phyloP scores from a whole-genome alignment of 1,140 invertebrate genomes.

The Acyrthosiphon pisum region DNA sequence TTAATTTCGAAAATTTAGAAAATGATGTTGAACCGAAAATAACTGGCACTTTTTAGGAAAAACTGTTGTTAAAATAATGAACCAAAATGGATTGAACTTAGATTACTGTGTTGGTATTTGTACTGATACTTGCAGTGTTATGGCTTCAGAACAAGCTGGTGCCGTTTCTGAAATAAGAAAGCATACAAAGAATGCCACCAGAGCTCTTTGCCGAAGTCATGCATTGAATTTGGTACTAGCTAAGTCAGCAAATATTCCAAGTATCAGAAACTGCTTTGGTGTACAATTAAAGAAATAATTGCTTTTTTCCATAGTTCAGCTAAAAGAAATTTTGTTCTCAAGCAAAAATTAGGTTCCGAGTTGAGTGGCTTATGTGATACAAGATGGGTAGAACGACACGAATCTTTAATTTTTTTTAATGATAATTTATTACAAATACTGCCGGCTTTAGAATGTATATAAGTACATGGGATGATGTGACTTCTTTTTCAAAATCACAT shows the following conservation, averaged over 20 bases:
- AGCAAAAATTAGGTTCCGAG: slow-evolving; percentile 15
- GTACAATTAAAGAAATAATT: slow-evolving; percentile 41
- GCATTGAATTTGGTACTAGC: neutral
- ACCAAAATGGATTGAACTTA: slow-evolving; percentile 10
- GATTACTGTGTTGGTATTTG: slow-evolving; percentile 26
- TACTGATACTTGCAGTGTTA: slow-evolving; percentile 4
- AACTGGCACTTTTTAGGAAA: neutral
- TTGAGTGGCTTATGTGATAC: slow-evolving; percentile 27
- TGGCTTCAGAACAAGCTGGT: neutral
- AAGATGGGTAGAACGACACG: slow-evolving; percentile 39
- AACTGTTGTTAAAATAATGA: slow-evolving; percentile 18
- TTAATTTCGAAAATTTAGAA: neutral
- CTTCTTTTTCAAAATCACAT: slow-evolving; percentile 12
- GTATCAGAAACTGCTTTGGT: neutral
- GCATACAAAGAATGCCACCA: neutral
- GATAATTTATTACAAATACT: neutral
- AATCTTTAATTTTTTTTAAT: slow-evolving; percentile 24
- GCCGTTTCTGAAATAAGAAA: neutral
- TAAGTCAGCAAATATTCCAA: neutral
- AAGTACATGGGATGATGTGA: neutral
- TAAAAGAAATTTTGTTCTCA: slow-evolving; percentile 41
- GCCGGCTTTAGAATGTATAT: slow-evolving; percentile 18
- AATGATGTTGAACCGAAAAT: neutral
- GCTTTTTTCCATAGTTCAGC: slow-evolving; percentile 1
- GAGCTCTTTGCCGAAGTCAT: neutral